Base-by-base conservation (phyloP, 2,113 vertebrate species). In the Grus americana region DNA sequence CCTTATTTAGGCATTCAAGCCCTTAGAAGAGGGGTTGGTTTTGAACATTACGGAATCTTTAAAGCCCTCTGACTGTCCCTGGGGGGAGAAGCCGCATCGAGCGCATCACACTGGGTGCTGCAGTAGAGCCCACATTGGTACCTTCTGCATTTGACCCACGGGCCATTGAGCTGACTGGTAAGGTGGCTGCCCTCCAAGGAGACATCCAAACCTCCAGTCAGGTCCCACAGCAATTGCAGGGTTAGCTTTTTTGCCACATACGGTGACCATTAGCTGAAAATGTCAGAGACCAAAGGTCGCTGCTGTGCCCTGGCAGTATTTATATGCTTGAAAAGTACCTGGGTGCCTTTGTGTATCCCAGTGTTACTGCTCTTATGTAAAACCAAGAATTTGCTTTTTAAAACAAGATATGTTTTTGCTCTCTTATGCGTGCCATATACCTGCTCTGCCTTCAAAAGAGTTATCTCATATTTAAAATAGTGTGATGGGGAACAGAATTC, bases 181-280 rank as follows among this genome's bases (percentile, higher is more conserved):
- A 96, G 66, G 87, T 90, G 90, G 27, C 84, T 85, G 58, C 74
- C 78, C 81, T 91, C 86, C 78, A 90, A 83, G 46, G 49, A 85
- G 57, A 75, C 61, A 81, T 49, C 79, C 84, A 90, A 85, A 92
- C 67, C 75, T 95, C 57, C 84, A 75, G 68, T 74, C 84, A 92
- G 73, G 66, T 95, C 89, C 78, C 89, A 80, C 65, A 82, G 80
- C 40, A 79, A 65, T 32, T 59, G 19, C 66, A 92, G 40, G 84
- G 80, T 93, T 88, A 92, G 84, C 57, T 71, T 84, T 90, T 89
- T 59, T 91, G 91, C 70, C 80, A 92, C 91, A 92, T 93, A 91
- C 70, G 68, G 96, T 95, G 96, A 87, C 95, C 84, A 93, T 95
- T 93, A 96, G 94, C 85, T 88, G 78, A 72, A 96, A 95, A 87